Conservation (phyloP, 2,113 vertebrate genomes). For the Nothoprocta pentlandii region DNA sequence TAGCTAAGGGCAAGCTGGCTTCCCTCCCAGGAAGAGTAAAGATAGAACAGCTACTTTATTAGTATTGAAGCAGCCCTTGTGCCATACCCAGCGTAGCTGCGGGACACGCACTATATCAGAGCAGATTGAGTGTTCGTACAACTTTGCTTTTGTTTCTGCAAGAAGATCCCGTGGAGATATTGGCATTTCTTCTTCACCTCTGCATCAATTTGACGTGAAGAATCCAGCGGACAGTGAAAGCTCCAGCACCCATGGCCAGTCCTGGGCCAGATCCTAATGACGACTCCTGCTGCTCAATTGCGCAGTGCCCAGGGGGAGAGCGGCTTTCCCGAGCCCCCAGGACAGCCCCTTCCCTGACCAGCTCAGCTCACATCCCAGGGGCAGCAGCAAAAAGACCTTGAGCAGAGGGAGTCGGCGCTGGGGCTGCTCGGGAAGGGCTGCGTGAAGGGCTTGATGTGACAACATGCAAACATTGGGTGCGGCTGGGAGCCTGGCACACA, state of each 20-base stretch:
- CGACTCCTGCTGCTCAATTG: too few relatives aligned
- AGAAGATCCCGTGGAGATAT: neutral
- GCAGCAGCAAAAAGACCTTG: neutral
- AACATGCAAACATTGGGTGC: neutral
- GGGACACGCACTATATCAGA: rapidly evolving
- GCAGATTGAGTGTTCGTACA: rapidly evolving
- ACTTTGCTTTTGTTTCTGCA: neutral
- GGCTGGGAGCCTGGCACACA: neutral
- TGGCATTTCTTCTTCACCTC: neutral
- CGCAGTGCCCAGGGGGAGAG: neutral
- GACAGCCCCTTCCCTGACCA: neutral
- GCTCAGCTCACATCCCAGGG: neutral
- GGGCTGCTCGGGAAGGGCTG: neutral
- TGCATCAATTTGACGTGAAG: neutral
- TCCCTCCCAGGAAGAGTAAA: neutral
- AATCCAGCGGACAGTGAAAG: neutral
- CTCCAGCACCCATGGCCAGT: rapidly evolving
- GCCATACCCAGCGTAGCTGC: neutral
- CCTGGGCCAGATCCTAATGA: neutral
- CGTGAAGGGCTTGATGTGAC: neutral
- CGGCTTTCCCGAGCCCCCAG: neutral
- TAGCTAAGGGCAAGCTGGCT: neutral
- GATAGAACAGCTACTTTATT: neutral
- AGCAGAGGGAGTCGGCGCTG: neutral
- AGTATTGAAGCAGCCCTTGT: neutral